phyloP scores from a whole-genome alignment of 2,113 vertebrate species.

The Corapipo altera region DNA sequence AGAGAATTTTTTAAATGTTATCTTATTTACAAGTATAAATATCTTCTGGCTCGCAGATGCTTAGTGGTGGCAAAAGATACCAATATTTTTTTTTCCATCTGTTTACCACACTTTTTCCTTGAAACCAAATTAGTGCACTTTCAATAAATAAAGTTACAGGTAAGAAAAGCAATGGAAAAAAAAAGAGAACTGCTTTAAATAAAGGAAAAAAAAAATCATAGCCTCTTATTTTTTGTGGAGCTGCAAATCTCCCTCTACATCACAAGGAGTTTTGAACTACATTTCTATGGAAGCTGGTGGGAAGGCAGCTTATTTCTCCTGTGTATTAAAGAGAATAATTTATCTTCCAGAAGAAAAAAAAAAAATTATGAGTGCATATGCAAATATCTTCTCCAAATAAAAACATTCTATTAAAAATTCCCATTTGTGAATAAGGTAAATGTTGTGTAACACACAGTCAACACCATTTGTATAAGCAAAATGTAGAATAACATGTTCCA shows the following conservation, averaged over 20 bases:
- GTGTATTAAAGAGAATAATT: slow-evolving; percentile 5
- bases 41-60: background rate
- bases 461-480: background rate
- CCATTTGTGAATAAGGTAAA: background rate
- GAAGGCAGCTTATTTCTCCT: background rate
- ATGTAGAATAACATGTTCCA: background rate
- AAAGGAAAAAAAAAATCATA: background rate
- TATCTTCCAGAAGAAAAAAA: background rate
- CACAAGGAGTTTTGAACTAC: background rate
- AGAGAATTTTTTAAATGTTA: background rate
- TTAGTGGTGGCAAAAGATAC: background rate
- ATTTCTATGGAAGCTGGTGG: background rate
- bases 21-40: background rate
- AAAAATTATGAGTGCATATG: background rate
- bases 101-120: background rate
- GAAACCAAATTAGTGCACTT: background rate
- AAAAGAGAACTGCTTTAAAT: background rate
- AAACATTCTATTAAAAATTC: background rate
- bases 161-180: background rate
- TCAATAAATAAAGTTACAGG: background rate
- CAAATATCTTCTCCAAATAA: slow-evolving; percentile 7
- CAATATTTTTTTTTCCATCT: background rate
- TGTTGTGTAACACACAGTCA: background rate
- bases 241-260: background rate
- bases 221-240: background rate